phyloP scores from a whole-genome alignment of 2,888 invertebrate species.

The Heteromurus nitidus region DNA sequence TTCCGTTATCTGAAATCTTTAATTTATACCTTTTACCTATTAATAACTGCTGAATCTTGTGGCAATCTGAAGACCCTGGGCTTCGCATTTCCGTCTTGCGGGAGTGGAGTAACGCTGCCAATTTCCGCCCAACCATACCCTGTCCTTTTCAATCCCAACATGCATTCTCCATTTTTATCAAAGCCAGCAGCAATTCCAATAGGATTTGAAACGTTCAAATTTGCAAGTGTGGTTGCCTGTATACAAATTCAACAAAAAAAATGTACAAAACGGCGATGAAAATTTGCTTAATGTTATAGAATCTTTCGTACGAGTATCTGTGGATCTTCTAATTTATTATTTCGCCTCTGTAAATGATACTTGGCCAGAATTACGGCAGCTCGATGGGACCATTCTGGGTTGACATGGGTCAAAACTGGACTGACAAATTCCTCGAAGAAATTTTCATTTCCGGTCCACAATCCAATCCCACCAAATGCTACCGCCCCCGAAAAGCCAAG shows the following conservation, averaged over 20 bases:
- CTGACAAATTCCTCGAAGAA: slow-evolving; percentile 85
- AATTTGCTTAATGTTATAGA: background rate
- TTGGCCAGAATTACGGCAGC: slow-evolving; percentile 86
- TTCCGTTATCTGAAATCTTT: background rate
- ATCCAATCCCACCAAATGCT: slow-evolving; percentile 82
- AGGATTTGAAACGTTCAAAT: slow-evolving; percentile 87
- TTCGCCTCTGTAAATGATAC: slow-evolving; percentile 83
- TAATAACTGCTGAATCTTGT: slow-evolving; percentile 92
- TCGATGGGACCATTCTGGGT: slow-evolving; percentile 89
- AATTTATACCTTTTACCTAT: slow-evolving; percentile 80
- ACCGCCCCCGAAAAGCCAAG: slow-evolving; percentile 82
- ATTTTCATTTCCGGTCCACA: slow-evolving; percentile 85
- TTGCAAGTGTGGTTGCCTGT: slow-evolving; percentile 84
- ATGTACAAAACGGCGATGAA: background rate
- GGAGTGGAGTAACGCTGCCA: slow-evolving; percentile 93
- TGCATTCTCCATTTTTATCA: slow-evolving; percentile 96
- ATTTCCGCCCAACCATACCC: slow-evolving; percentile 98
- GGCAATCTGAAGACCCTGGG: slow-evolving; percentile 93
- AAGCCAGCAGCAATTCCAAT: slow-evolving; percentile 99
- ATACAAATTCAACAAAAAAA: slow-evolving; percentile 65
- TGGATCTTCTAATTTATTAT: slow-evolving; percentile 80
- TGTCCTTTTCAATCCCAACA: slow-evolving; percentile 85
- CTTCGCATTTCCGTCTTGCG: slow-evolving; percentile 94
- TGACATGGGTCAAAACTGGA: slow-evolving; percentile 83
- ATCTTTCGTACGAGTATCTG: slow-evolving; percentile 79